Evolutionary conservation across 2,888 invertebrate genomes (phyloP).

Genomic region (Myathropa florea): DNA sequence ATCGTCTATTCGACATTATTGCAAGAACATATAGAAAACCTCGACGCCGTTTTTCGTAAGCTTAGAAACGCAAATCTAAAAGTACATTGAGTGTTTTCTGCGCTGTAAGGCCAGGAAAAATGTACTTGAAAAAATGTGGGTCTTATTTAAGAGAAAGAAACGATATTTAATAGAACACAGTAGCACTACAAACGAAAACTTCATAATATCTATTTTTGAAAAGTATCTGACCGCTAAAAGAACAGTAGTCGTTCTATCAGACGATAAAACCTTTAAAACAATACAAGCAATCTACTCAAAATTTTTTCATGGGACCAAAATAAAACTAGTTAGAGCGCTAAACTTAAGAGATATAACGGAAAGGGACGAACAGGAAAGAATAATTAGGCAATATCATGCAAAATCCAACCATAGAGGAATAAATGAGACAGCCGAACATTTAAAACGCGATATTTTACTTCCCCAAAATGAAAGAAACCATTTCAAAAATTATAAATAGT

Average conservation of each 20-base stretch:
- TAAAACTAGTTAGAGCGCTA: no score
- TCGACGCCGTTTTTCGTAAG: background rate
- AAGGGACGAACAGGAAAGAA: constrained; percentile 6
- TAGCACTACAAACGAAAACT: no score
- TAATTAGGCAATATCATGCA: constrained; percentile 16
- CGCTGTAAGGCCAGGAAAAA: no score
- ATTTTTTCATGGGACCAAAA: no score
- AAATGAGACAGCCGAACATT: background rate
- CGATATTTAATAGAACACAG: no score
- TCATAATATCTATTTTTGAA: no score
- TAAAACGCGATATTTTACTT: constrained; percentile 26
- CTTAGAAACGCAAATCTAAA: background rate
- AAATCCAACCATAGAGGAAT: constrained; percentile 34
- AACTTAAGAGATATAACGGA: constrained; percentile 1
- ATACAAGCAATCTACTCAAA: no score
- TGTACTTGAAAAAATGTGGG: background rate
- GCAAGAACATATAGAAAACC: background rate
- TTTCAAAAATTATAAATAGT: constrained; percentile 31
- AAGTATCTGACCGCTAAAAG: no score
- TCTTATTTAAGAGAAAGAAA: no score
- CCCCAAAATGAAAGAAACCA: constrained; percentile 21
- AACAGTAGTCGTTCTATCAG: no score
- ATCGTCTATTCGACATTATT: no score
- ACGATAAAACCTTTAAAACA: no score
- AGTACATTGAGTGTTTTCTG: background rate